Conservation (phyloP, 2,888 invertebrate species). For the Pharmacophagus antenor region DNA sequence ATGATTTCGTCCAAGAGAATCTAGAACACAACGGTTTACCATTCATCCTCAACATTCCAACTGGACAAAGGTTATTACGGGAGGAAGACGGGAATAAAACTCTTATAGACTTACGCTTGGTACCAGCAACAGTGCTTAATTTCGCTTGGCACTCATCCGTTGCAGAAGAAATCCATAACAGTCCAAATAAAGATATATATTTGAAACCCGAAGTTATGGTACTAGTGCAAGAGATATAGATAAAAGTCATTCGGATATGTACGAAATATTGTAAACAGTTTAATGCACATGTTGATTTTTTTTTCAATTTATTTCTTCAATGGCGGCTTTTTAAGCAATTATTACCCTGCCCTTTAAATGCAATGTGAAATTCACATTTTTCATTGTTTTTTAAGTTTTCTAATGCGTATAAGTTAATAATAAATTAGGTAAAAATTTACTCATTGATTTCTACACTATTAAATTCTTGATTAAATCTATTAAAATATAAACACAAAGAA, state of each 20-base stretch:
- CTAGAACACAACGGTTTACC: conserved; percentile 84
- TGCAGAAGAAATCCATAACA: conserved; percentile 71
- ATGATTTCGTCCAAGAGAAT: conserved; percentile 89
- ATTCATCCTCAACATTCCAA: conserved; percentile 85
- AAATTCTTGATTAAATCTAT: too few relatives aligned
- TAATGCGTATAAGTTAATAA: too few relatives aligned
- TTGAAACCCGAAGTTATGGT: conserved; percentile 90
- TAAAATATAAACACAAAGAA: too few relatives aligned
- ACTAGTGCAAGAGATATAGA: conserved; percentile 81
- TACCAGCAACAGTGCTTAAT: conserved; percentile 90
- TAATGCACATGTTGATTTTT: not conserved
- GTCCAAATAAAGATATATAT: conserved; percentile 81
- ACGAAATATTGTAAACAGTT: not conserved
- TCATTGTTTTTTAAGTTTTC: too few relatives aligned
- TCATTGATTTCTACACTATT: too few relatives aligned
- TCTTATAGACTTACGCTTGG: conserved; percentile 88
- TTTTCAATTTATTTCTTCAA: not conserved
- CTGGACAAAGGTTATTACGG: conserved; percentile 82
- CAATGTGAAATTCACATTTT: too few relatives aligned
- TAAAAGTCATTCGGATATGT: not conserved
- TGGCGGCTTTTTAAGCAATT: too few relatives aligned
- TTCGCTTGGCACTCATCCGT: conserved; percentile 85
- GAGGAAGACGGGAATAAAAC: conserved; percentile 86
- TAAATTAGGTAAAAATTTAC: too few relatives aligned
- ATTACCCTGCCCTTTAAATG: too few relatives aligned